These are phyloP conservation scores for Allacma fusca DNA, from an alignment of 2,888 invertebrate genomes.

Conservation along the genomic window DNA sequence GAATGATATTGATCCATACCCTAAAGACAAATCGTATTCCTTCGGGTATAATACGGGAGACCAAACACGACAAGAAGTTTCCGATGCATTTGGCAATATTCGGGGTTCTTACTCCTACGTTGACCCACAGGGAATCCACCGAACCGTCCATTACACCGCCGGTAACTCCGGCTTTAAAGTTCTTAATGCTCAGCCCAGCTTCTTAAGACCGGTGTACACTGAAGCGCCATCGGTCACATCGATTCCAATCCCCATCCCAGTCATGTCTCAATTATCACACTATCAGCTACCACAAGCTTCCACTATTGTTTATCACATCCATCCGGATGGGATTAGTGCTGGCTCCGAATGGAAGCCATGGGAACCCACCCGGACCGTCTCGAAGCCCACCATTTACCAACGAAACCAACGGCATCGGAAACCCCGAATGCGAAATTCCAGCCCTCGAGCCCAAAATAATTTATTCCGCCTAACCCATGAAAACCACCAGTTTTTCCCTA, in stretches of 20 bases:
- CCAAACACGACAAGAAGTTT: slow-evolving; percentile 51
- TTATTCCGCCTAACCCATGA: slow-evolving; percentile 38
- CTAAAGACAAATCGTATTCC: slow-evolving; percentile 55
- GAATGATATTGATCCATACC: slow-evolving; percentile 35
- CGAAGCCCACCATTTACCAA: not conserved
- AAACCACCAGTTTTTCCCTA: slow-evolving; percentile 39
- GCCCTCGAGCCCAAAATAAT: slow-evolving; percentile 8
- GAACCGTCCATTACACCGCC: slow-evolving; percentile 56
- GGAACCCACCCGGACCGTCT: slow-evolving; percentile 45
- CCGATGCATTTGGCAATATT: slow-evolving; percentile 54
- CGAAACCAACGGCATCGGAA: not conserved
- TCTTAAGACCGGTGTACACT: slow-evolving; percentile 47
- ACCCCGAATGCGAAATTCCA: not conserved
- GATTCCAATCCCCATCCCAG: slow-evolving; percentile 28
- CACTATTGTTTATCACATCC: slow-evolving; percentile 58
- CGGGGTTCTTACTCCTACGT: slow-evolving; percentile 52
- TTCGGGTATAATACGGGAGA: slow-evolving; percentile 56
- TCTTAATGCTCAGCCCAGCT: slow-evolving; percentile 51
- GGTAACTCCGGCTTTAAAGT: slow-evolving; percentile 55
- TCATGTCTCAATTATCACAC: not conserved
- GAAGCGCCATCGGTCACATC: slow-evolving; percentile 50
- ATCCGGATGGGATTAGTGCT: slow-evolving; percentile 47
- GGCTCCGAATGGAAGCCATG: slow-evolving; percentile 55
- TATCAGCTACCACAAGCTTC: slow-evolving; percentile 48
- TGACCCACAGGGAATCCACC: slow-evolving; percentile 51